Evolutionary conservation across 2,113 vertebrate genomes (phyloP), one percentile per base, ranked within the genome.

Genomic region (Erinaceus europaeus): DNA sequence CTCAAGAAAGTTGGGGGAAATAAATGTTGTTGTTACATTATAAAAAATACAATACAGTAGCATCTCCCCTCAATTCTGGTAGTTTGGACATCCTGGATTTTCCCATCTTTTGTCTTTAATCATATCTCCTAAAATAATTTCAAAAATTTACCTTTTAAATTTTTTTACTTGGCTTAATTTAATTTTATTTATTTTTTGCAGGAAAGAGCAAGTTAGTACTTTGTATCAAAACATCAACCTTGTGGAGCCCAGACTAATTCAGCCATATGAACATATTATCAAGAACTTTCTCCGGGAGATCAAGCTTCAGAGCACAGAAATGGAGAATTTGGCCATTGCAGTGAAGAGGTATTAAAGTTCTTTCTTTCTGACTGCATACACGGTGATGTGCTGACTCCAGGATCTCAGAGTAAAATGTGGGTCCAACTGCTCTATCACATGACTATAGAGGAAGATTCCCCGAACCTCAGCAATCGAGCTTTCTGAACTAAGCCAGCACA

Each of bases 221-320:
- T 94, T 99, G 90, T 98, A 99, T 96, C 98, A 99, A 96, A 99
- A 99, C 96, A 98, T 99, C 95, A 97, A 97, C 75, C 95, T 99
- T 91, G 98, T 97, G 9, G 99, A 99, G 94, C 98, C 98, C 77
- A 97, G 98, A 84, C 97, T 99, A 94, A 96, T 99, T 53, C 97
- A 98, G 86, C 98, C 98, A 0, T 98, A 98, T 0, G 99, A 99
- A 94, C 97, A 98, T 79, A 97, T 99, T 90, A 97, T 99, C 94
- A 94, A 97, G 48, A 98, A 97, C 97, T 99, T 99, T 94, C 97
- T 97, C 81, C 98, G 96, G 67, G 99, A 99, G 96, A 98, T 99
- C 97, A 98, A 96, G 94, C 98, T 98, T 91, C 98, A 99, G 93
- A 99, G 97, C 94, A 95, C 97, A 11, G 99, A 99, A 92, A 98